These are phyloP conservation scores for Canis aureus DNA, from an alignment of 2,113 vertebrate species.

Conservation along the genomic window DNA sequence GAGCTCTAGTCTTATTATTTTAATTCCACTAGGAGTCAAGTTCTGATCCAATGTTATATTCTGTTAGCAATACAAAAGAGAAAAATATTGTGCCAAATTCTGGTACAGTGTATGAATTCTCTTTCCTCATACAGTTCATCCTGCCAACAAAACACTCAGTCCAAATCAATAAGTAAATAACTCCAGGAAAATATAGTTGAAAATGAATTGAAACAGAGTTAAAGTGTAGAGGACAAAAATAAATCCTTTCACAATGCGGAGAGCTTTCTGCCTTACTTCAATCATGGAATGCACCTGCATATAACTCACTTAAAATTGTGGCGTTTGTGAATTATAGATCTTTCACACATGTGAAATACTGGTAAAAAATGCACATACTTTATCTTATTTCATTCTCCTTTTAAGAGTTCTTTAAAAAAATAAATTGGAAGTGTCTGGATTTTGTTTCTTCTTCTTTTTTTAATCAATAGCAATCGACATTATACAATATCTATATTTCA, in stretches of 20 bases:
- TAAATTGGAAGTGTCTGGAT: slow-evolving; percentile 46
- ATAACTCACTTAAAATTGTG: slow-evolving; percentile 29
- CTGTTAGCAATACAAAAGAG: not conserved
- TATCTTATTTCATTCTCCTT: slow-evolving; percentile 30
- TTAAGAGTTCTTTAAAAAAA: slow-evolving; percentile 57
- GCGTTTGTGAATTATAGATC: slow-evolving; percentile 26
- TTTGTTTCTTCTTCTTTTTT: not conserved
- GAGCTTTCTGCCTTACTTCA: slow-evolving; percentile 45
- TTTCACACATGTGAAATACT: slow-evolving; percentile 2
- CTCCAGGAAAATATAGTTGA: slow-evolving; percentile 67
- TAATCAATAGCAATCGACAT: not conserved
- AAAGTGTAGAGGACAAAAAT: slow-evolving; percentile 47
- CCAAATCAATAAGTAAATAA: slow-evolving; percentile 71
- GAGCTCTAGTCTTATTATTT: not conserved
- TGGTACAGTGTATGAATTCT: slow-evolving; percentile 28
- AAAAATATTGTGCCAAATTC: slow-evolving; percentile 20
- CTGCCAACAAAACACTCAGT: slow-evolving; percentile 56
- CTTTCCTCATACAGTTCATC: slow-evolving; percentile 7
- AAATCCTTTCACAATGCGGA: slow-evolving; percentile 55
- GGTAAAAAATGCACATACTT: not conserved
- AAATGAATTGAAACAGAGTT: slow-evolving; percentile 68
- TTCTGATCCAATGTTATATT: slow-evolving; percentile 30
- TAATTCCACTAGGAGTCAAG: not conserved
- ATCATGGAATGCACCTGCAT: not conserved
- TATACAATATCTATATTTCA: not conserved